Percentiles rank a stretch among this genome's conserved stretches.
phyloP scores from a whole-genome alignment of 2,888 invertebrate genomes.

The Junonia oenone region DNA sequence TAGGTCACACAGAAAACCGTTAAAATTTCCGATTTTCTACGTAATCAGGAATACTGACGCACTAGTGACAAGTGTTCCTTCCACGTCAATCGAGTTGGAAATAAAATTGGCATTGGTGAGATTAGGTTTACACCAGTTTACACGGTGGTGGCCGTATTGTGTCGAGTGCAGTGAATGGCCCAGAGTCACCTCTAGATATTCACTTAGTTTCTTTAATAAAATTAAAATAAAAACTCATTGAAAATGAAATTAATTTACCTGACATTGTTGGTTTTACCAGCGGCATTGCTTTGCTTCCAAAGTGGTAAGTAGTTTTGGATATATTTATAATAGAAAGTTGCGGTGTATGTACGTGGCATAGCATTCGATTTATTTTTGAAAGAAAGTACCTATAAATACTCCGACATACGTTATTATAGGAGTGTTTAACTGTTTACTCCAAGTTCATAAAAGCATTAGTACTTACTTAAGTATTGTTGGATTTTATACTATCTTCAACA shows the following conservation, averaged over 20 bases:
- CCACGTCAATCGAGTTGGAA: constrained; percentile 80
- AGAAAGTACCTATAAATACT: constrained; percentile 41
- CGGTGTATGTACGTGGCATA: constrained; percentile 66
- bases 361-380: constrained; percentile 43
- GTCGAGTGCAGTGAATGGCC: constrained; percentile 65
- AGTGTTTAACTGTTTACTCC: background rate
- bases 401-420: background rate
- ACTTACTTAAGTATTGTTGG: background rate
- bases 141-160: constrained; percentile 53
- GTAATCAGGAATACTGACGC: constrained; percentile 19
- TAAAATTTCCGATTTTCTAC: background rate
- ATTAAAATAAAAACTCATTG: constrained; percentile 40
- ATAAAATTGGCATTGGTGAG: constrained; percentile 49
- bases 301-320: constrained; percentile 82
- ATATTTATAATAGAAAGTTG: constrained; percentile 36
- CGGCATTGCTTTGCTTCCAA: constrained; percentile 84
- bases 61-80: constrained; percentile 72
- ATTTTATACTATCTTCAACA: background rate
- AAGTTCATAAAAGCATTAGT: background rate
- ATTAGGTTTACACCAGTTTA: constrained; percentile 39
- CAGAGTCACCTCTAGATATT: constrained; percentile 47
- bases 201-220: constrained; percentile 41
- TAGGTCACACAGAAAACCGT: too few relatives aligned
- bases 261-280: constrained; percentile 83
- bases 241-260: constrained; percentile 85